These are phyloP conservation scores for Bradypus variegatus DNA, from an alignment of 2,797 vertebrate species.

Conservation along the genomic window DNA sequence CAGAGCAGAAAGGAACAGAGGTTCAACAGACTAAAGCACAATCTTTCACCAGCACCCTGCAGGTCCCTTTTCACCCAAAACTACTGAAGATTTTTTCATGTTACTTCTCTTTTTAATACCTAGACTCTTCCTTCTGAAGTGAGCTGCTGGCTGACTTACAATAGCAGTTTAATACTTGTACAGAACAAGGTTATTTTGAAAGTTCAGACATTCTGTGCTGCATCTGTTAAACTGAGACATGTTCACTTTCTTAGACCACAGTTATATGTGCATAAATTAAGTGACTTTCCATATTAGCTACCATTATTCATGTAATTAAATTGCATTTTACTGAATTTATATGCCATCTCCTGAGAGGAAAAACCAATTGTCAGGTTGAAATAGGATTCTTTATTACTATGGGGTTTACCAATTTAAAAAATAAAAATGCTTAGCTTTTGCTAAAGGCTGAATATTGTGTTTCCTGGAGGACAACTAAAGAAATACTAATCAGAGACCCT, in stretches of 20 bases:
- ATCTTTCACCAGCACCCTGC: not conserved
- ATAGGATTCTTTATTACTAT: not conserved
- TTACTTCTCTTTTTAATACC: not conserved
- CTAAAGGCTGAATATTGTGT: not conserved
- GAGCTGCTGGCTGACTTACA: conserved; percentile 12
- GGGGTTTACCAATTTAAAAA: not conserved
- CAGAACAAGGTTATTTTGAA: not conserved
- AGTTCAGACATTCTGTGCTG: not conserved
- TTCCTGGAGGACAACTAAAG: not conserved
- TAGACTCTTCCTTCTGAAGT: not conserved
- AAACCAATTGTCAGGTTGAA: not conserved
- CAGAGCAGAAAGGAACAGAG: not conserved
- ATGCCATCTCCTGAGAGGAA: not conserved
- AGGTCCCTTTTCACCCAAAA: not conserved
- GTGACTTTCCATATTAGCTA: conserved; percentile 6
- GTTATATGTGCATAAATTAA: conserved; percentile 29
- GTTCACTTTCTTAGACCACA: conserved; percentile 18
- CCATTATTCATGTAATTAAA: conserved; percentile 30
- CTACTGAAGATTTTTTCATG: not conserved
- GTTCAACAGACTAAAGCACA: not conserved
- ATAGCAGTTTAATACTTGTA: not conserved
- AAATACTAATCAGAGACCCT: not conserved
- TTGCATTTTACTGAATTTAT: conserved; percentile 18
- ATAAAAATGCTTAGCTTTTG: not conserved
- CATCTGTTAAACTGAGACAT: conserved; percentile 29